These are phyloP conservation scores for Lasioglossum vierecki DNA, from an alignment of 2,888 invertebrate genomes.

Conservation along the genomic window DNA sequence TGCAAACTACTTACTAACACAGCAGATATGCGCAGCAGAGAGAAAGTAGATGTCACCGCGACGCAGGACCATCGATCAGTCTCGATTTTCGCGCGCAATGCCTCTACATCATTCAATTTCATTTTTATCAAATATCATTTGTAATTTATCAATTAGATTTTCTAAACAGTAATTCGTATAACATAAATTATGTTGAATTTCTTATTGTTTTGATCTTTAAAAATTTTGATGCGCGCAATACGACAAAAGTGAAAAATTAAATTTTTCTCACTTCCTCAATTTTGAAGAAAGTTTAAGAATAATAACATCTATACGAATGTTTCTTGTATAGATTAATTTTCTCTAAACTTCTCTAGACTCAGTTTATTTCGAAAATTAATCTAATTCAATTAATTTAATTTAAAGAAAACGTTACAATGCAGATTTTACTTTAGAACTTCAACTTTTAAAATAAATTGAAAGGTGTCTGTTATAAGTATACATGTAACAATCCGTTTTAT, in stretches of 20 bases:
- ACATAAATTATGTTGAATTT: not conserved
- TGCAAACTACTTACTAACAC: constrained; percentile 58
- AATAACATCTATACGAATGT: not conserved
- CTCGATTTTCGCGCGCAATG: constrained; percentile 60
- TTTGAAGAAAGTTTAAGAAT: not conserved
- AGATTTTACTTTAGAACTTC: not conserved
- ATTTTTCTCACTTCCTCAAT: not conserved
- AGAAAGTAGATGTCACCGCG: constrained; percentile 41
- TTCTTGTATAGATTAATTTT: not conserved
- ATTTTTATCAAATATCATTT: constrained; percentile 9
- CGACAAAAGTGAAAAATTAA: not conserved
- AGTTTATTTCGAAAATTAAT: not conserved
- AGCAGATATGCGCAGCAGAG: constrained; percentile 58
- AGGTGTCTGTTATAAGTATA: not conserved
- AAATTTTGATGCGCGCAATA: no score
- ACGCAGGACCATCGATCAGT: constrained; percentile 67
- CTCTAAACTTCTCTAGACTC: not conserved
- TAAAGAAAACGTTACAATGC: not conserved
- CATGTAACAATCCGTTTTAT: not conserved
- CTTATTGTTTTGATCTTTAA: not conserved
- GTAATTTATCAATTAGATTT: not conserved
- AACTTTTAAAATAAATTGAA: not conserved
- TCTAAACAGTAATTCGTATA: not conserved
- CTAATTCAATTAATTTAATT: not conserved
- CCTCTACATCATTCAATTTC: not conserved